Conservation (phyloP, 2,113 vertebrate species). For the Ploceus nigricollis region DNA sequence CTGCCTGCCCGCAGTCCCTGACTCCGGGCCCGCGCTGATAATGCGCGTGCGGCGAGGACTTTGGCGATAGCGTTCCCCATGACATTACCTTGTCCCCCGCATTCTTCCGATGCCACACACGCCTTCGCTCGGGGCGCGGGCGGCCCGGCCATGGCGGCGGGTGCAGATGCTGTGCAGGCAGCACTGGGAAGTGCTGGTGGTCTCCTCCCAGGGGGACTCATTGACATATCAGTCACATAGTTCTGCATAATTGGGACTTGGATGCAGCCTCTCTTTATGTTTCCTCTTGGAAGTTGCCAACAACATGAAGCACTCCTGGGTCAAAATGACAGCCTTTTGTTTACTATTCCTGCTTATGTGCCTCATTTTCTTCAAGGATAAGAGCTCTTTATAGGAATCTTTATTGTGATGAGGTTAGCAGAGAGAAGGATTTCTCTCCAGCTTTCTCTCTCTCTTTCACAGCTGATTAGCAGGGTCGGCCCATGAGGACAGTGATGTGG, state of each 20-base stretch:
- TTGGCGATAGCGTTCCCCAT: constrained; percentile 5
- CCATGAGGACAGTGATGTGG: background rate
- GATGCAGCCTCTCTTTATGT: constrained; percentile 53
- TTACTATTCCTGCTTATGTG: constrained; percentile 61
- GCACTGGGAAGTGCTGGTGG: constrained; percentile 34
- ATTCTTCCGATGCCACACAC: constrained; percentile 53
- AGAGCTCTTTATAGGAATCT: constrained; percentile 63
- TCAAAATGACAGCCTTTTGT: constrained; percentile 64
- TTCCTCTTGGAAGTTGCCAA: constrained; percentile 64
- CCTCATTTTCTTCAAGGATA: constrained; percentile 67
- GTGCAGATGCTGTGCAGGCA: constrained; percentile 13
- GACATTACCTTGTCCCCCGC: constrained; percentile 72
- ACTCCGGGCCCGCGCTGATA: constrained; percentile 56
- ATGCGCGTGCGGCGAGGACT: background rate
- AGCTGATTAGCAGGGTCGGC: constrained; percentile 30
- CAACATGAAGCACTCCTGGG: constrained; percentile 56
- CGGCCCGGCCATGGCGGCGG: background rate
- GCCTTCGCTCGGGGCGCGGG: constrained; percentile 9
- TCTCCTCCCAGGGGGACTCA: constrained; percentile 67
- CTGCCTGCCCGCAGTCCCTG: constrained; percentile 73
- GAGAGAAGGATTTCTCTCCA: constrained; percentile 49
- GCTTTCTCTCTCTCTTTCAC: constrained; percentile 51
- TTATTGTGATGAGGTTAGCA: constrained; percentile 57
- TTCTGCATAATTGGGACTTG: constrained; percentile 54
- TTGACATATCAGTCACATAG: constrained; percentile 55